These are phyloP conservation scores for Pachydiplax longipennis DNA, from an alignment of 2,888 invertebrate species.

Conservation along the genomic window DNA sequence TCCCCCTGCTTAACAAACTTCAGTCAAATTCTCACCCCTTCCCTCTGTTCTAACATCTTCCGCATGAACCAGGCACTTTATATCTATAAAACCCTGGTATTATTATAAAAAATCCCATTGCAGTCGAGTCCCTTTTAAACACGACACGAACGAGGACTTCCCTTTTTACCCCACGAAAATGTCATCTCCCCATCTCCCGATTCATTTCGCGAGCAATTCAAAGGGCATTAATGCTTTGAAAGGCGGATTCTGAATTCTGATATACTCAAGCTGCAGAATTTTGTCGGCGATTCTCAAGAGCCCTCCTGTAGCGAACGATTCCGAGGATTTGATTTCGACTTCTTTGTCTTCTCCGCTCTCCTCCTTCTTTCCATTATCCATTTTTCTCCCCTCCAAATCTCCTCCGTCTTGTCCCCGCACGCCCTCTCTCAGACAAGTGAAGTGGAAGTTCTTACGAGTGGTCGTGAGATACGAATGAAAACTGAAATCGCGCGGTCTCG, in stretches of 20 bases:
- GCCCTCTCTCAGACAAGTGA: not conserved
- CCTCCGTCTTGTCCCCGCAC: not conserved
- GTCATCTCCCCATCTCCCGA: not conserved
- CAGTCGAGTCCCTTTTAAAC: not conserved
- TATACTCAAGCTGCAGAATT: not conserved
- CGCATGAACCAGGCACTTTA: too few relatives aligned
- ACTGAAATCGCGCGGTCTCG: not conserved
- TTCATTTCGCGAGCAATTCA: not conserved
- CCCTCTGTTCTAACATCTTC: too few relatives aligned
- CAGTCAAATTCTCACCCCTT: too few relatives aligned
- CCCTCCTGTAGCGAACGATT: not conserved
- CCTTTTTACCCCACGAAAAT: not conserved
- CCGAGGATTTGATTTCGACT: not conserved
- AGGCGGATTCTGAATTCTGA: not conserved
- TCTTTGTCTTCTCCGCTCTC: not conserved
- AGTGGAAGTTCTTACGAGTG: not conserved
- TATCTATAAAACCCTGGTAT: too few relatives aligned
- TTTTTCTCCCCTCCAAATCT: not conserved
- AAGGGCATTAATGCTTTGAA: not conserved
- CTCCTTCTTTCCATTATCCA: not conserved
- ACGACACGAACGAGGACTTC: not conserved
- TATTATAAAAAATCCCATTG: not conserved
- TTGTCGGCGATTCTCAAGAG: not conserved
- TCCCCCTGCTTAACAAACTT: too few relatives aligned
- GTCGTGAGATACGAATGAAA: not conserved